These are phyloP conservation scores for Hirundichthys speculiger DNA, from an alignment of 2,113 vertebrate species.

Conservation along the genomic window DNA sequence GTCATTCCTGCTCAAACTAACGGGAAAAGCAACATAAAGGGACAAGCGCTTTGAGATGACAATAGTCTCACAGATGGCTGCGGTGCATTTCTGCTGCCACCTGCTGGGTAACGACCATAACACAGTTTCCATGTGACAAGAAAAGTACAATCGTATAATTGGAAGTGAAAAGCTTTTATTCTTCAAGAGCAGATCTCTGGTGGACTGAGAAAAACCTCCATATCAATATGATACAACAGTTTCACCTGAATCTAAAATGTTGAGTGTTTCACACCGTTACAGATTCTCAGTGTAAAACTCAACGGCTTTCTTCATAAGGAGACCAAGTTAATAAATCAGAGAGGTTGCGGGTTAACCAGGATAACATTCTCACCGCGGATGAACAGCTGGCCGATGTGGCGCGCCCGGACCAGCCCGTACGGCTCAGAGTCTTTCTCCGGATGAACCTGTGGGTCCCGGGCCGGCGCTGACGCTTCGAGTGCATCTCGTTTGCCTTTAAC, in stretches of 20 bases:
- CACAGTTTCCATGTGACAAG: conserved; percentile 1
- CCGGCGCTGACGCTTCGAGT: conserved; percentile 3
- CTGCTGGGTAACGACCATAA: conserved; percentile 56
- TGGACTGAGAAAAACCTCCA: conserved; percentile 42
- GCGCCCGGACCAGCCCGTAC: conserved; percentile 89
- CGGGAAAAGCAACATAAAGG: conserved; percentile 68
- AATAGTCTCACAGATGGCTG: conserved; percentile 37
- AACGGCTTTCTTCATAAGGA: too few species aligned
- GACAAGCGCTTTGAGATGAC: conserved; percentile 66
- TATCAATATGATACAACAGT: conserved; percentile 81
- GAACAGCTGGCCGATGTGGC: conserved; percentile 96
- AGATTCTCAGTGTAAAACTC: background rate
- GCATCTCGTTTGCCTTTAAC: conserved; percentile 2
- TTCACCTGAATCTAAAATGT: conserved; percentile 34
- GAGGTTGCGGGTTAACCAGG: conserved; percentile 86
- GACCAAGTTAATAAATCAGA: conserved; percentile 32
- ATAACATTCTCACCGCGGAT: conserved; percentile 96
- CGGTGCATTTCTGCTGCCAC: conserved; percentile 64
- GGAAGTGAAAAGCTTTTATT: conserved; percentile 57
- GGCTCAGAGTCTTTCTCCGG: conserved; percentile 55
- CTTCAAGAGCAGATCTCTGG: conserved; percentile 20
- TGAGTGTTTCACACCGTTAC: background rate
- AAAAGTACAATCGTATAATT: conserved; percentile 6
- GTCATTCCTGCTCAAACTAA: conserved; percentile 75
- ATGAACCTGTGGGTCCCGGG: conserved; percentile 1